Evolutionary conservation across 2,888 invertebrate genomes (phyloP), one percentile per base, ranked within the genome.

Genomic region (Epiblema foenella): DNA sequence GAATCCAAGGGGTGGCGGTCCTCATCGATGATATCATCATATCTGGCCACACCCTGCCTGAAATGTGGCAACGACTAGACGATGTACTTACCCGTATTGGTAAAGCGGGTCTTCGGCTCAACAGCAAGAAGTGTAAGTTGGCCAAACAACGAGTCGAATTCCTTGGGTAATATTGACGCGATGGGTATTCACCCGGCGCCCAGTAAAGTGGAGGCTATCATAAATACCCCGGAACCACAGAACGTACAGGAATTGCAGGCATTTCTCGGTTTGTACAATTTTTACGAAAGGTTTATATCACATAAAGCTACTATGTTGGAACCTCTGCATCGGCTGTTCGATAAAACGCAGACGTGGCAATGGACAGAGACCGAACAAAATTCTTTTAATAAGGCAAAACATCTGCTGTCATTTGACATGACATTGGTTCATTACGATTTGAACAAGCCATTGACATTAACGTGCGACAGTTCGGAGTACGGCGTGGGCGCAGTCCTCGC

Each of bases 381-480:
- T n/a, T n/a, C n/a, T n/a, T n/a, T n/a, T n/a, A n/a, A n/a, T n/a
- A n/a, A n/a, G n/a, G n/a, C 74, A 0, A 75, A 74, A 68, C 42
- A 51, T 0, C 42, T 68, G 0, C 57, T 58, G 9, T 17, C 70
- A 0, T 72, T 68, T 18, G 69, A 73, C 29, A 17, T 68, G 10
- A 76, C 74, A 7, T 39, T 76, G 17, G 75, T 75, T 3, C 74
- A 76, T 56, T 78, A 75, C 51, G 71, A 77, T 18, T 15, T 65
- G n/a, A 56, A 71, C 0, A 75, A 71, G 63, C 67, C 75, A 2
- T 49, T 77, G 2, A 9, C 69, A 3, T 64, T 77, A 5, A 75
- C 74, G 0, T 77, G 77, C 54, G 77, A 77, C 46, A 73, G 76
- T n/a, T 74, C 73, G 1, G 75, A 74, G 18, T 76, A 77, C 46